These are phyloP conservation scores for Leptodirus hochenwartii DNA, from an alignment of 2,888 invertebrate genomes.

Conservation along the genomic window DNA sequence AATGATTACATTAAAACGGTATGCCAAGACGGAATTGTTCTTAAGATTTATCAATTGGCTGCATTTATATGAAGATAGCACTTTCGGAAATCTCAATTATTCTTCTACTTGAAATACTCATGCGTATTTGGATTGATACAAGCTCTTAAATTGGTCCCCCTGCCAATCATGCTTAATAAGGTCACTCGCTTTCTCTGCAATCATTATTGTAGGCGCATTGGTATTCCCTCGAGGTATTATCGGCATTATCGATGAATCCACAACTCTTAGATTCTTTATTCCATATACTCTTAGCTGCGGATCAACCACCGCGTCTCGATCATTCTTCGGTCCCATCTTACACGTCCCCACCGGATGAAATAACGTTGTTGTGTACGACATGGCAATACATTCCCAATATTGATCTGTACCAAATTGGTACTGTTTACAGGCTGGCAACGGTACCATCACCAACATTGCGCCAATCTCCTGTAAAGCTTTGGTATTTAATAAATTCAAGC, in stretches of 20 bases:
- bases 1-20: no score
- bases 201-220: constrained; percentile 28
- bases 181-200: constrained; percentile 27
- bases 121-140: no score
- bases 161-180: constrained; percentile 17
- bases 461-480: constrained; percentile 37
- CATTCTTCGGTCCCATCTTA: constrained; percentile 48
- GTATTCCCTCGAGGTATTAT: constrained; percentile 31
- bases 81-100: no score
- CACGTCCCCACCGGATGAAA: constrained; percentile 52
- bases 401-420: constrained; percentile 40
- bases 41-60: no score
- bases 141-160: no score
- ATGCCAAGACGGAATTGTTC: no score
- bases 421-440: constrained; percentile 37
- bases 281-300: constrained; percentile 42
- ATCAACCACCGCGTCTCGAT: constrained; percentile 45
- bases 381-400: constrained; percentile 46
- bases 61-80: no score
- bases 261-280: constrained; percentile 40
- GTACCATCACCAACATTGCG: constrained; percentile 33
- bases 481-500: constrained; percentile 38
- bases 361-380: constrained; percentile 49
- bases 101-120: no score
- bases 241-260: constrained; percentile 52